Evolutionary conservation across 2,888 invertebrate species (phyloP).

Genomic region (Synergus japonicus): DNA sequence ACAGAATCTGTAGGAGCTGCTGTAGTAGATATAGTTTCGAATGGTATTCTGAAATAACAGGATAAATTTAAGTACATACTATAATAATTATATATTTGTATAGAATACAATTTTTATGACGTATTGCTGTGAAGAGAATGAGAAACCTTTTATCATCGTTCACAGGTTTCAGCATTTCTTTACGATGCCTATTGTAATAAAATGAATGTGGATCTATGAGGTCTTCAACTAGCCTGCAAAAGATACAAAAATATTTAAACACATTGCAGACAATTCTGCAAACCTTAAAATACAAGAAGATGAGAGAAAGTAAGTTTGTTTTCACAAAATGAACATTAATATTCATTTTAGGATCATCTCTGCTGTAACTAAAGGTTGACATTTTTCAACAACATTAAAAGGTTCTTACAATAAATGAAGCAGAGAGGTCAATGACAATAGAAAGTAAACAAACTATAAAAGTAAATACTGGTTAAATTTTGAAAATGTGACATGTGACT

Average conservation of each 20-base stretch:
- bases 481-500: not conserved
- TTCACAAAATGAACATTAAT: too few relatives aligned
- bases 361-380: too few relatives aligned
- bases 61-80: not conserved
- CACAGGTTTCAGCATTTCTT: conserved; percentile 46
- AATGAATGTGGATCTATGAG: conserved; percentile 65
- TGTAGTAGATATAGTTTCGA: not conserved
- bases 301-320: too few relatives aligned
- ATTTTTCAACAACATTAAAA: too few relatives aligned
- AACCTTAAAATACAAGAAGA: too few relatives aligned
- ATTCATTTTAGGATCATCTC: too few relatives aligned
- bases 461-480: not conserved
- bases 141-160: not conserved
- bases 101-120: too few relatives aligned
- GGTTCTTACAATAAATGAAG: not conserved
- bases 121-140: not conserved
- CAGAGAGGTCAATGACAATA: not conserved
- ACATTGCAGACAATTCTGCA: too few relatives aligned
- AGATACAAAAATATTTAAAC: not conserved
- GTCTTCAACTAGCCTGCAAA: conserved; percentile 49
- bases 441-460: not conserved
- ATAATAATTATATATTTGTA: not conserved
- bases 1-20: not conserved
- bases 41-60: not conserved
- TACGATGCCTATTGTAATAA: conserved; percentile 57